A percentile compares a stretch with the other conserved stretches of the same genome.
Conservation (phyloP, 2,797 vertebrate genomes). For the Echeneis naucrates region DNA sequence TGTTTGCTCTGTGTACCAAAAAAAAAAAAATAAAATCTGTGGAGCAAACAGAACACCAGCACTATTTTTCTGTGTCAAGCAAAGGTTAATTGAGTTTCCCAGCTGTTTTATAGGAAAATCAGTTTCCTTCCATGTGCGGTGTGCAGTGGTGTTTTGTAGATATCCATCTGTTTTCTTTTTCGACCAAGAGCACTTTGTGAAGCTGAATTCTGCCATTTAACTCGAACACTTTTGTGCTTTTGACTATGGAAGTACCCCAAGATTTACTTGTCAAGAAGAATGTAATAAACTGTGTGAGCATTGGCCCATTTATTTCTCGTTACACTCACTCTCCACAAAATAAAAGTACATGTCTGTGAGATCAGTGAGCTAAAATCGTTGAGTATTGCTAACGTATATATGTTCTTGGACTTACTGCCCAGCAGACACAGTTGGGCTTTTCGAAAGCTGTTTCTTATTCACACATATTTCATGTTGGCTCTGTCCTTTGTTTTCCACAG, state of each 20-base stretch:
- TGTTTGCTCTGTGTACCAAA: slow-evolving; percentile 51
- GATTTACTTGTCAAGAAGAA: slow-evolving; percentile 20
- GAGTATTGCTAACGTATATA: background rate
- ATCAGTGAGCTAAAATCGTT: slow-evolving; percentile 11
- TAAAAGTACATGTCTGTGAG: slow-evolving; percentile 3
- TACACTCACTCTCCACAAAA: background rate
- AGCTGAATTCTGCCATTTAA: slow-evolving; percentile 44
- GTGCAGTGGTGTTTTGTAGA: slow-evolving; percentile 59
- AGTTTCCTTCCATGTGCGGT: slow-evolving; percentile 43
- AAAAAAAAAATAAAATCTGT: slow-evolving; percentile 8
- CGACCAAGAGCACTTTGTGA: slow-evolving; percentile 49
- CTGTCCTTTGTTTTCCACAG: slow-evolving; percentile 49
- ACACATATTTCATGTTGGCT: slow-evolving; percentile 25
- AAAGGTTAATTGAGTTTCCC: slow-evolving; percentile 27
- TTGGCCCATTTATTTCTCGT: slow-evolving; percentile 29
- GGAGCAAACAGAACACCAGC: slow-evolving; percentile 30
- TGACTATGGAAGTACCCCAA: slow-evolving; percentile 20
- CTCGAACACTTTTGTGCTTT: slow-evolving; percentile 40
- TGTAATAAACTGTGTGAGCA: slow-evolving; percentile 12
- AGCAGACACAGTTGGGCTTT: background rate
- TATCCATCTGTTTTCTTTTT: slow-evolving; percentile 32
- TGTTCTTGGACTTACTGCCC: slow-evolving; percentile 16
- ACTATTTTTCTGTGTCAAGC: slow-evolving; percentile 31
- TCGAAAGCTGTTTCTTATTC: slow-evolving; percentile 13
- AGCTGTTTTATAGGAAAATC: slow-evolving; percentile 37